phyloP scores from a whole-genome alignment of 2,888 invertebrate genomes.

The Cyrtodaria siliqua region DNA sequence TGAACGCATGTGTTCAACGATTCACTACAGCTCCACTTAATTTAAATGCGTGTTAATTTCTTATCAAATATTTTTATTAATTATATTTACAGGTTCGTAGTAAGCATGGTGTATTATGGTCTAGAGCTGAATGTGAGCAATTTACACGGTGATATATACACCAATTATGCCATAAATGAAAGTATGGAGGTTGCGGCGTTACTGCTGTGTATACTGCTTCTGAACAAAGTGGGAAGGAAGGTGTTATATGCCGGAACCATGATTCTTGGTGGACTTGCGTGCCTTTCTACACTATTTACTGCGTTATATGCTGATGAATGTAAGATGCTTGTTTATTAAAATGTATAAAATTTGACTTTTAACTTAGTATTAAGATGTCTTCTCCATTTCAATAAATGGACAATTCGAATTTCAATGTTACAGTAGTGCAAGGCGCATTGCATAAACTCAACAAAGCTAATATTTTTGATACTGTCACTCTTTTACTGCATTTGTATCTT shows the following conservation, averaged over 20 bases:
- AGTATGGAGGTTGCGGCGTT: conserved; percentile 75
- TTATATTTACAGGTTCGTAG: conserved; percentile 69
- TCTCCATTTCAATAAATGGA: too few relatives aligned
- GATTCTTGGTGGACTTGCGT: conserved; percentile 71
- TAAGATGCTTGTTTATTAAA: not conserved
- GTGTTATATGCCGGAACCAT: conserved; percentile 64
- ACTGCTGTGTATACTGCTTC: conserved; percentile 69
- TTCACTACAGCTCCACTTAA: too few relatives aligned
- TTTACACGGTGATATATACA: conserved; percentile 76
- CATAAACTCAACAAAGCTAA: too few relatives aligned
- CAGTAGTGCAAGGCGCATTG: too few relatives aligned
- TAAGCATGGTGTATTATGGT: conserved; percentile 78
- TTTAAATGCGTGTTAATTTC: too few relatives aligned
- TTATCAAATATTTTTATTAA: not conserved
- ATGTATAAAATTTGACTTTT: too few relatives aligned
- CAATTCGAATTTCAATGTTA: too few relatives aligned
- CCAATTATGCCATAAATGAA: conserved; percentile 77
- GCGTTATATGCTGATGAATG: conserved; percentile 39
- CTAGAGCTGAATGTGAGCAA: conserved; percentile 75
- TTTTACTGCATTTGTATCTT: too few relatives aligned
- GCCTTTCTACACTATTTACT: conserved; percentile 63
- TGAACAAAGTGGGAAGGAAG: conserved; percentile 74
- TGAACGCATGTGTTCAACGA: not conserved
- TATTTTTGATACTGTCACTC: too few relatives aligned
- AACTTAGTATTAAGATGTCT: too few relatives aligned